A percentile compares a stretch with the other conserved stretches of the same genome.
phyloP scores from a whole-genome alignment of 2,113 vertebrate species.

The Neolamprologus modestus region DNA sequence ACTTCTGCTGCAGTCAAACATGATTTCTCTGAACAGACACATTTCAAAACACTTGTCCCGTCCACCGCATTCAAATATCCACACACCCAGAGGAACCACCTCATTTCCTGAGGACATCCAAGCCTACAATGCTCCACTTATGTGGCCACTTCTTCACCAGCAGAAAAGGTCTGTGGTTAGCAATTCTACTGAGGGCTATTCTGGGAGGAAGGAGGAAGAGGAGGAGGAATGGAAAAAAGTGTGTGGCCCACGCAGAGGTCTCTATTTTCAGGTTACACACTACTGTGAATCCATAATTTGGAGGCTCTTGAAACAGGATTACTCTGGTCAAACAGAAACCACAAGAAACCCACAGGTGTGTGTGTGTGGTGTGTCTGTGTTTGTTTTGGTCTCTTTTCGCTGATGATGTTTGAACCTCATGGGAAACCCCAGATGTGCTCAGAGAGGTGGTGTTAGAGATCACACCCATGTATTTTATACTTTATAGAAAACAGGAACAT shows the following conservation, averaged over 20 bases:
- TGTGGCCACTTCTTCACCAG: conserved; percentile 22
- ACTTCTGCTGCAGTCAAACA: not conserved
- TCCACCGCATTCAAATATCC: conserved; percentile 36
- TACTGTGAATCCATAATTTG: conserved; percentile 28
- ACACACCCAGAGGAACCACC: conserved; percentile 38
- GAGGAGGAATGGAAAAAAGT: conserved; percentile 35
- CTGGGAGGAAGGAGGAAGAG: not conserved
- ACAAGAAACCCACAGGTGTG: conserved; percentile 22
- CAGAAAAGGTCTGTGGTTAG: not conserved
- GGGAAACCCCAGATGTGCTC: not conserved
- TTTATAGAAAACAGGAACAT: not conserved
- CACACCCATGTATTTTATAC: not conserved
- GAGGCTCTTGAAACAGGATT: conserved; percentile 9
- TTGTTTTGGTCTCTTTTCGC: not conserved
- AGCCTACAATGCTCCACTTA: conserved; percentile 31
- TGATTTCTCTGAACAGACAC: not conserved
- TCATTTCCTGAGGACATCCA: conserved; percentile 46
- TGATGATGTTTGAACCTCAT: conserved; percentile 17
- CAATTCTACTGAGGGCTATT: conserved; percentile 38
- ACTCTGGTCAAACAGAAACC: conserved; percentile 23
- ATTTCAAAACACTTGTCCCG: not conserved
- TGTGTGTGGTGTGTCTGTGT: not conserved
- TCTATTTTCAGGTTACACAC: conserved; percentile 43
- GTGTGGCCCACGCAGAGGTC: conserved; percentile 16
- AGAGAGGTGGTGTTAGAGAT: not conserved